Evolutionary conservation across 2,888 invertebrate species (phyloP).

Genomic region (Drosophila algonquin): DNA sequence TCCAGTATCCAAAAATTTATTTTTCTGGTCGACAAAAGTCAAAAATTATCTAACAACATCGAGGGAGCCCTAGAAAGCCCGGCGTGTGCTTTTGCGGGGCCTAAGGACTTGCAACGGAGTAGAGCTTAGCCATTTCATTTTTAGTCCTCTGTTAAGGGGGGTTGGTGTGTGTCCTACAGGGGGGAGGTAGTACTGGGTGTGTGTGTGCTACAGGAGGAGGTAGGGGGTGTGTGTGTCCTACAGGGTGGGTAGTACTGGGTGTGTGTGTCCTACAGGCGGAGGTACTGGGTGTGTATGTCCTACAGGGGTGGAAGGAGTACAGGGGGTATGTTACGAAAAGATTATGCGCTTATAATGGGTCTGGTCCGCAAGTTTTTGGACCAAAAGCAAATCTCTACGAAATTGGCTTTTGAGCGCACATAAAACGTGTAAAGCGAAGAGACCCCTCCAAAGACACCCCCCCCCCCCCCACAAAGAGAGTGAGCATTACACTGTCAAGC

Average conservation of each 20-base stretch:
- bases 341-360: slow-evolving; percentile 77
- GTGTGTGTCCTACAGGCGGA: slow-evolving; percentile 16
- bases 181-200: neutral
- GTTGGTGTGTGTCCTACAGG: slow-evolving; percentile 7
- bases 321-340: slow-evolving; percentile 65
- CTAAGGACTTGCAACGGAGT: slow-evolving; percentile 40
- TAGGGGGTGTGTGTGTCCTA: slow-evolving; percentile 19
- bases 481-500: slow-evolving; percentile 68
- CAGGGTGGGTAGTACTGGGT: slow-evolving; percentile 2
- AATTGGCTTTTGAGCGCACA: slow-evolving; percentile 79
- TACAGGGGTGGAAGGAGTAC: no score
- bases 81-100: slow-evolving; percentile 1
- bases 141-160: slow-evolving; percentile 34
- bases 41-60: slow-evolving; percentile 69
- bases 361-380: slow-evolving; percentile 70
- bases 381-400: slow-evolving; percentile 70
- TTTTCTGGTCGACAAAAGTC: slow-evolving; percentile 47
- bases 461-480: neutral
- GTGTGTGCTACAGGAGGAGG: no score
- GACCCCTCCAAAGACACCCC: neutral
- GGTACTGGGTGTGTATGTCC: slow-evolving; percentile 18
- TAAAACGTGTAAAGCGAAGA: slow-evolving; percentile 71
- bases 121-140: slow-evolving; percentile 71
- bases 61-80: slow-evolving; percentile 19
- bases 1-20: slow-evolving; percentile 11